Percentiles rank a stretch among this genome's conserved stretches.
Conservation (phyloP, 2,888 invertebrate genomes). For the Melinaea marsaeus region DNA sequence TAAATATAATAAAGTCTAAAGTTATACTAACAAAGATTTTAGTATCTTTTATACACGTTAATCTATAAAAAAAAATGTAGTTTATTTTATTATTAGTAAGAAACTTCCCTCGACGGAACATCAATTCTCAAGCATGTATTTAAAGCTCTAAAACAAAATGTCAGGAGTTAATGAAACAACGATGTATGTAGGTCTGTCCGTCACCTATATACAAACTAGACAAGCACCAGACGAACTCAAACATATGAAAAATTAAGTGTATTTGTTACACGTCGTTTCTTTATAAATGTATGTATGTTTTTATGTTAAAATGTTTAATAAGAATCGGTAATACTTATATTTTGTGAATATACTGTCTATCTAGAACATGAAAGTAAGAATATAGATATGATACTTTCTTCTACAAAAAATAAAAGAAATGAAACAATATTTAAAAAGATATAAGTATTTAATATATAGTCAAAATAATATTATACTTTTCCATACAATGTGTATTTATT, state of each 20-base stretch:
- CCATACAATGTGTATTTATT: conserved; percentile 10
- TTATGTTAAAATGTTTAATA: not conserved
- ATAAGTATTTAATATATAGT: not conserved
- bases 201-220: conserved; percentile 22
- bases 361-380: too few relatives aligned
- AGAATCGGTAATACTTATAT: too few relatives aligned
- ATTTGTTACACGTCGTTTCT: not conserved
- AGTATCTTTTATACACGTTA: not conserved
- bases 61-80: not conserved
- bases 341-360: too few relatives aligned
- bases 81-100: conserved; percentile 1
- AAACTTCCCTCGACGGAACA: conserved; percentile 22
- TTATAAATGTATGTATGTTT: not conserved
- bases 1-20: too few relatives aligned
- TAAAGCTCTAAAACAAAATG: conserved; percentile 33
- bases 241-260: not conserved
- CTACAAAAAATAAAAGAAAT: too few relatives aligned
- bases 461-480: not conserved
- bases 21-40: too few relatives aligned
- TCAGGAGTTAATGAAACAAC: conserved; percentile 34
- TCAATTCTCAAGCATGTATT: conserved; percentile 33
- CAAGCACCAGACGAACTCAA: conserved; percentile 10
- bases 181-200: conserved; percentile 27
- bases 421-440: too few relatives aligned
- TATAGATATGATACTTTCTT: too few relatives aligned